phyloP scores from a whole-genome alignment of 2,113 vertebrate species.

The Actenoides lindsayi region DNA sequence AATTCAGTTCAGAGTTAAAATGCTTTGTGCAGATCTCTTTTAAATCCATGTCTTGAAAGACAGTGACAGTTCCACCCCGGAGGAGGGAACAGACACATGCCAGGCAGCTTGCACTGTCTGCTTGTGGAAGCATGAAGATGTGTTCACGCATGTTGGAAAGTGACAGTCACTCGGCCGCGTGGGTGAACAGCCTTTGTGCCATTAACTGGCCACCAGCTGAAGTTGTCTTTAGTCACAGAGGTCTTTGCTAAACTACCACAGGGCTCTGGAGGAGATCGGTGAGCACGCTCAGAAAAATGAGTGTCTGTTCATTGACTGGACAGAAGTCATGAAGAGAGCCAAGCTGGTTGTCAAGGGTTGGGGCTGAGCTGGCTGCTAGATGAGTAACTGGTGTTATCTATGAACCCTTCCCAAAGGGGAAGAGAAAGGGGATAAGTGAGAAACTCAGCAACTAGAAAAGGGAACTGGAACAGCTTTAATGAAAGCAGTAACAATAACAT shows the following conservation, averaged over 20 bases:
- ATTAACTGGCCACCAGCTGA: not conserved
- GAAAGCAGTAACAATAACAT: not conserved
- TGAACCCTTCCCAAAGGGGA: not conserved
- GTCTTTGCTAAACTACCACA: not conserved
- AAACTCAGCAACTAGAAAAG: not conserved
- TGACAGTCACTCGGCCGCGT: not conserved
- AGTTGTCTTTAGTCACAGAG: not conserved
- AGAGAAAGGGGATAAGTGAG: no score
- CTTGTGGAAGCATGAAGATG: not conserved
- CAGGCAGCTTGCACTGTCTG: not conserved
- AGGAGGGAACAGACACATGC: not conserved
- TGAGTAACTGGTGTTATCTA: not conserved
- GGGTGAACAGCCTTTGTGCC: not conserved
- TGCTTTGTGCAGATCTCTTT: not conserved
- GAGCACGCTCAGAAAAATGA: not conserved
- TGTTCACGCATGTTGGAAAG: not conserved
- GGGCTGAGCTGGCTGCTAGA: no score
- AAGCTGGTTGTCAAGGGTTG: not conserved
- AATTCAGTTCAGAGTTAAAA: not conserved
- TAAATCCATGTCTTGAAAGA: not conserved
- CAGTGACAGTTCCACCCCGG: fast-evolving
- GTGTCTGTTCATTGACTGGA: fast-evolving
- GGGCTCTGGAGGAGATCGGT: not conserved
- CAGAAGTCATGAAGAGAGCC: not conserved
- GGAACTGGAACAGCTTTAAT: not conserved